Evolutionary conservation across 2,113 vertebrate species (phyloP), one percentile per base, ranked within the genome.

Genomic region (Urocynchramus pylzowi): DNA sequence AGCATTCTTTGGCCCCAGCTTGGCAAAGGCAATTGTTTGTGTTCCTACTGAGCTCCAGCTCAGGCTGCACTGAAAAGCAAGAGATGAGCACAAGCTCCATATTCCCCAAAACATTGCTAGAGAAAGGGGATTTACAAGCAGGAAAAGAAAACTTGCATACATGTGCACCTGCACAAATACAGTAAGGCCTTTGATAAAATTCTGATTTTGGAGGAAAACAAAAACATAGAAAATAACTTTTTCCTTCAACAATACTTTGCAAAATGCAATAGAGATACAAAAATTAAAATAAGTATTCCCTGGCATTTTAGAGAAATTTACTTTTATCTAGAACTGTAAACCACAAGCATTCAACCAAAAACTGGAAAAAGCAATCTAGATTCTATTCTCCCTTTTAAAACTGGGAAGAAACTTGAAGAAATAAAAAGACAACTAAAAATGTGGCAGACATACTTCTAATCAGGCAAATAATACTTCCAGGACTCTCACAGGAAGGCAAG

Each of bases 81-180:
- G 27, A 50, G 24, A 57, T 9, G 9, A 50, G 1, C 18, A 67
- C 3, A 8, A 9, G 33, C 7, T 59, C 20, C 33, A 26, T 7
- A 4, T 26, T 59, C 12, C 37, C 69, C 26, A 37, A 56, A 52
- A 71, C 13, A 13, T 2, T 71, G 33, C 21, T 42, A 3, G 4
- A 79, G 28, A 68, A 78, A 56, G 7, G 5, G 42, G 18, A 11
- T 13, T 63, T 78, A 45, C 7, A 57, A 67, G 28, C 16, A 82
- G 31, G 24, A 61, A 33, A 61, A 53, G 4, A n/a, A 37, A 41
- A 73, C 0, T 1, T 4, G 0, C 5, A 9, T 1, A 1, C 7
- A 5, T 1, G 15, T 11, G 30, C 30, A 53, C 11, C 16, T 5
- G 4, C 14, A 35, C 11, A 59, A 26, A 45, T 5, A 35, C 2